Evolutionary conservation across 2,797 vertebrate genomes (phyloP).

Genomic region (Steatocranus sp.): DNA sequence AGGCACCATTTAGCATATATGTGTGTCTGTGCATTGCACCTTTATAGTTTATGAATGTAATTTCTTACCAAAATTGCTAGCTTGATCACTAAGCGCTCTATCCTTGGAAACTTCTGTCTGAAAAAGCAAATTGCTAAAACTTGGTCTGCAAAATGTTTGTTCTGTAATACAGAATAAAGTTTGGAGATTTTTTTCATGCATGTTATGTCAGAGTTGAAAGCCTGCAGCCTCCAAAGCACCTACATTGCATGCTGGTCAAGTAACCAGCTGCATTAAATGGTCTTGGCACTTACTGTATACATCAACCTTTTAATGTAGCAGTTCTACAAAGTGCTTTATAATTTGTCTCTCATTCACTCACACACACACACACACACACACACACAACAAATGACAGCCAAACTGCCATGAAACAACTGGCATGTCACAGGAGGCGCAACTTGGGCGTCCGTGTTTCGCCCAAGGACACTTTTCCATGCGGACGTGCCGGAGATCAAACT

Average conservation of each 20-base stretch:
- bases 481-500: neutral
- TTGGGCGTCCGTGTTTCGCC: neutral
- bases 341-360: neutral
- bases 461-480: neutral
- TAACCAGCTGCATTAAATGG: neutral
- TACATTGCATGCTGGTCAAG: neutral
- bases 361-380: neutral
- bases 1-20: neutral
- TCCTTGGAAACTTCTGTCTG: neutral
- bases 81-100: neutral
- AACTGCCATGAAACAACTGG: neutral
- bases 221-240: neutral
- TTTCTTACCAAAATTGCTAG: neutral
- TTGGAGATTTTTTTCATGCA: neutral
- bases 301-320: neutral
- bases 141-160: neutral
- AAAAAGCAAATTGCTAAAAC: neutral
- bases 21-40: neutral
- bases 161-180: neutral
- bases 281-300: neutral
- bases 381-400: neutral
- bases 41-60: neutral
- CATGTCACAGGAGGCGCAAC: neutral
- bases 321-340: neutral
- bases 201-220: neutral